These are phyloP conservation scores for Calidris pugnax DNA, from an alignment of 2,113 vertebrate genomes.

Conservation along the genomic window DNA sequence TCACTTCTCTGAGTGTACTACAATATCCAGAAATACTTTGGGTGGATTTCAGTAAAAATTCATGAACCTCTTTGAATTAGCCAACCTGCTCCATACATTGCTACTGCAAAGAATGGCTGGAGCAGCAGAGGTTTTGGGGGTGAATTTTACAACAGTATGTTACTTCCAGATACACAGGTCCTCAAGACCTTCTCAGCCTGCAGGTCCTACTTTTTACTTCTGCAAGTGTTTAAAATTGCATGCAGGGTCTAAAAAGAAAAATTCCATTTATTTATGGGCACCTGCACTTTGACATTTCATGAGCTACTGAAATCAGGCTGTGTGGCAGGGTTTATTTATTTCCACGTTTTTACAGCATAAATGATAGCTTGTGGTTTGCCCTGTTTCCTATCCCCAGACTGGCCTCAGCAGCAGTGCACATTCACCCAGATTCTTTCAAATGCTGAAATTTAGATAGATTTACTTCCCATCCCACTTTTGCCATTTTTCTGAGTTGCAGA, in stretches of 20 bases:
- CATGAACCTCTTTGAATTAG: neutral
- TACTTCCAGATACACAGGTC: neutral
- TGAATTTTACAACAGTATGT: neutral
- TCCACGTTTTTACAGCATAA: neutral
- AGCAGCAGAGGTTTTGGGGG: neutral
- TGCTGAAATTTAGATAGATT: neutral
- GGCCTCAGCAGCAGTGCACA: neutral
- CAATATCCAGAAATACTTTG: neutral
- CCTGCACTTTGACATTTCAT: neutral
- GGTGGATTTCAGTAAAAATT: neutral
- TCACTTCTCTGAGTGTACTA: neutral
- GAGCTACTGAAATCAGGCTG: neutral
- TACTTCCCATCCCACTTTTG: neutral
- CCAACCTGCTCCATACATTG: neutral
- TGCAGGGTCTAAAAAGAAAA: neutral
- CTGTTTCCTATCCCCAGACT: neutral
- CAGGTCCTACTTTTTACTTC: neutral
- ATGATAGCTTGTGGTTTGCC: neutral
- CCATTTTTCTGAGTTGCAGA: neutral
- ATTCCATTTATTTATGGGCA: neutral
- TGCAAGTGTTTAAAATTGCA: slow-evolving; percentile 1
- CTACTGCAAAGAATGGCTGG: neutral
- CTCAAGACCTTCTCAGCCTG: neutral
- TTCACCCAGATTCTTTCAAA: neutral
- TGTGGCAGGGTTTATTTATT: neutral